Base-by-base conservation (phyloP, 2,888 invertebrate species). In the Orchesella flavescens region DNA sequence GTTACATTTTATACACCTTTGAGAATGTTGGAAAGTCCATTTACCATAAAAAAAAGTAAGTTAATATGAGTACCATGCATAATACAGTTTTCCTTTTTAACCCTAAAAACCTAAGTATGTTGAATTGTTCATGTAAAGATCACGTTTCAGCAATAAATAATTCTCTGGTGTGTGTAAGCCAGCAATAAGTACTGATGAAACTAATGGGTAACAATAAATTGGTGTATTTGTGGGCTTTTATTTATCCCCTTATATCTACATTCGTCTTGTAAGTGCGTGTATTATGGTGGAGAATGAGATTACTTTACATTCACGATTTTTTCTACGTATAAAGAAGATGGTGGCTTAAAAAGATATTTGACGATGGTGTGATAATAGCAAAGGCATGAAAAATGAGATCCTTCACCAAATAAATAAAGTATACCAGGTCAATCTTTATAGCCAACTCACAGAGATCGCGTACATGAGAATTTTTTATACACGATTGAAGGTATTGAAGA, bases 141-240 rank as follows among this genome's bases (percentile, higher is more conserved):
- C 77, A 77, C 77, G 77, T 77, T 77, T 77, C 77, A 59, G 77
- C 77, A 77, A 77, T 77, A 77, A 75, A 75, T 75, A 53, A 76
- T 68, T 69, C 19, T 69, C 59, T 69, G 34, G 34, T 57, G 21
- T 66, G 57, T 34, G 53, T 12, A 57, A 57, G 24, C 19, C 49
- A 43, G 77, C 59, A 77, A 77, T 77, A 77, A 77, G 68, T 68
- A 69, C 55, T 65, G 75, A 76, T 76, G 66, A 76, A 76, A 76
- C 65, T 76, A 76, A 76, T 76, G 66, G 75, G 24, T 21, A 68
- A 77, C 12, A 77, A 59, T 65, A 43, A 68, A 17, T 44, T 69
- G 77, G 5, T 34, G 23, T 19, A 43, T 21, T 24, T 69, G 68
- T 68, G 21, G 12, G n/a, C 49, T 49, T 34, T 49, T 49, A 49